Evolutionary conservation across 2,797 vertebrate genomes (phyloP), one percentile per base, ranked within the genome.

Genomic region (Anguilla obscura): DNA sequence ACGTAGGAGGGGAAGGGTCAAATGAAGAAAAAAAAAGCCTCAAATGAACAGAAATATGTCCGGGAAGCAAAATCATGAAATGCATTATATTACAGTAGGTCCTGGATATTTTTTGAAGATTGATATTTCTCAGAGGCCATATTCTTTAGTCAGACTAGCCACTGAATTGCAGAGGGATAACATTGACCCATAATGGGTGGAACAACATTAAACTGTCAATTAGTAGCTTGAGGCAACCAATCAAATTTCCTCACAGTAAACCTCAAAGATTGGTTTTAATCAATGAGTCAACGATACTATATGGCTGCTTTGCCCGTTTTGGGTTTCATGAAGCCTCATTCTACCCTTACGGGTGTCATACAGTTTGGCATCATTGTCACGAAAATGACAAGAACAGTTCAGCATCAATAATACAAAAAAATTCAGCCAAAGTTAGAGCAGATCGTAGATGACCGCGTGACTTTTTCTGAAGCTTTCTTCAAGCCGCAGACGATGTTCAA

Each of bases 401-500:
- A 27, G 21, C 63, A 10, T 66, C 63, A 7, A 8, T 66, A 27
- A 66, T n/a, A n/a, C 21, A 1, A 66, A 24, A 9, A 71, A 71
- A 14, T 76, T 76, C 10, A 14, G 69, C 27, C 69, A 74, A 12
- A 10, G 71, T 6, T 36, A 0, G 33, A 36, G 3, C n/a, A 33
- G n/a, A 9, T 91, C 90, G 89, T 89, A 90, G 85, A 85, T 92
- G 92, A 92, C 92, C 90, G 88, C 90, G 56, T 84, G 92, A 93
- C 91, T 91, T 92, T 92, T 91, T 56, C 91, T 2, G 91, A 93
- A 94, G 93, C 90, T 93, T 89, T 91, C 91, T 91, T 90, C 90
- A 88, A 91, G 89, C 90, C 91, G 90, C 92, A 89, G 92, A 92
- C 90, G 90, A 92, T 92, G 91, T 94, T 94, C 94, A 94, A 24